Evolutionary conservation across 2,113 vertebrate species (phyloP), one percentile per base, ranked within the genome.

Genomic region (Columba livia): DNA sequence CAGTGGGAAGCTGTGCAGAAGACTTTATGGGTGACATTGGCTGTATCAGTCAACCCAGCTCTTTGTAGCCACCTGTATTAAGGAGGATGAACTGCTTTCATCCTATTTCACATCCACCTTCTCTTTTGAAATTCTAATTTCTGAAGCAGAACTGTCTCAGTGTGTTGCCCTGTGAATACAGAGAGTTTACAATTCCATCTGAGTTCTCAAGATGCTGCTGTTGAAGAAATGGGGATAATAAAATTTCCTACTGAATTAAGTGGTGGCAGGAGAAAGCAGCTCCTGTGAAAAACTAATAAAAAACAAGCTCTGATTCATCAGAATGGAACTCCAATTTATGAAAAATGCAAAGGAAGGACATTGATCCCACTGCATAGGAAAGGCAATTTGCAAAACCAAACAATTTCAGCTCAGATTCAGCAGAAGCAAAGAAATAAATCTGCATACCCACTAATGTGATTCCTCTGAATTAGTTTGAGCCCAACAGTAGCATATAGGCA

Each of bases 401-500:
- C 32, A 24, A 70, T 91, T 92, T 36, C 74, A 83, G 56, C 78
- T 94, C 74, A 75, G 40, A 54, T 90, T 80, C 61, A 79, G 51
- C 56, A 95, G 93, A 71, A 89, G 70, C 20, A 89, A 77, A 84
- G 88, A 92, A 86, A 92, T 90, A 95, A 93, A 95, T 93, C 83
- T 92, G 50, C 89, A 86, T 53, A 83, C 69, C 86, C 67, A 2
- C 86, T 94, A 88, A 93, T 81, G 42, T 31, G 69, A 93, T 95
- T 96, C 78, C 69, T 92, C 50, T 61, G 91, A 92, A 94, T 93
- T 95, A 96, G 96, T 79, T 54, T 36, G 75, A 97, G 90, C 88
- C 94, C 94, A 94, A 96, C 97, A 97, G 96, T 97, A 97, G 97
- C 96, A 54, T 80, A 93, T 38, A 97, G 80, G 75, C 93, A 94